Percentiles rank a stretch among this genome's conserved stretches.
Evolutionary conservation across 2,888 invertebrate species (phyloP).

Genomic region (Conomelus anceps): DNA sequence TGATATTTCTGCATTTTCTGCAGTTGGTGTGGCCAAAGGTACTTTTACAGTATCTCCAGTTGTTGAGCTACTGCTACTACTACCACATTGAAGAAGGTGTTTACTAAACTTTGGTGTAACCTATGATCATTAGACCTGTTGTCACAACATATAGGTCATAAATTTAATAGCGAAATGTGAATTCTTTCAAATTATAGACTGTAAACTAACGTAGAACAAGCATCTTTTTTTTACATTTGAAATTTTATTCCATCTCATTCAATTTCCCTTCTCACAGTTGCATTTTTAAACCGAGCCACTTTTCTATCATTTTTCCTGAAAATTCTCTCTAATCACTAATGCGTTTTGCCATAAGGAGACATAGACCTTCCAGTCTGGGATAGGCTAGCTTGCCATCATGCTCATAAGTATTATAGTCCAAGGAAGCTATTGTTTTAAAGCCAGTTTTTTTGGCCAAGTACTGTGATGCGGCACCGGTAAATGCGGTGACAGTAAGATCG

Average conservation of each 20-base stretch:
- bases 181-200: too few relatives aligned
- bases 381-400: background rate
- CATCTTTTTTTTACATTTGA: background rate
- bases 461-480: slow-evolving; percentile 9
- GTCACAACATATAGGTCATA: too few relatives aligned
- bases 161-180: too few relatives aligned
- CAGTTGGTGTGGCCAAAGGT: too few relatives aligned
- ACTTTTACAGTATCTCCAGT: too few relatives aligned
- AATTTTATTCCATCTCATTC: background rate
- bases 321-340: background rate
- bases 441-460: slow-evolving; percentile 8
- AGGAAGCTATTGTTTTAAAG: background rate
- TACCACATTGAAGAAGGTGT: too few relatives aligned
- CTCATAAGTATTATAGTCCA: background rate
- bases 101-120: too few relatives aligned
- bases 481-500: background rate
- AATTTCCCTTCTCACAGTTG: background rate
- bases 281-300: background rate
- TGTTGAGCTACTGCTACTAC: too few relatives aligned
- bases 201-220: too few relatives aligned
- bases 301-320: background rate
- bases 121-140: too few relatives aligned
- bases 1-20: too few relatives aligned
- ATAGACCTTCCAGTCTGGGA: background rate
- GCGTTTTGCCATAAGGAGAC: background rate